Conservation (phyloP, 2,113 vertebrate species). For the Cololabis saira region DNA sequence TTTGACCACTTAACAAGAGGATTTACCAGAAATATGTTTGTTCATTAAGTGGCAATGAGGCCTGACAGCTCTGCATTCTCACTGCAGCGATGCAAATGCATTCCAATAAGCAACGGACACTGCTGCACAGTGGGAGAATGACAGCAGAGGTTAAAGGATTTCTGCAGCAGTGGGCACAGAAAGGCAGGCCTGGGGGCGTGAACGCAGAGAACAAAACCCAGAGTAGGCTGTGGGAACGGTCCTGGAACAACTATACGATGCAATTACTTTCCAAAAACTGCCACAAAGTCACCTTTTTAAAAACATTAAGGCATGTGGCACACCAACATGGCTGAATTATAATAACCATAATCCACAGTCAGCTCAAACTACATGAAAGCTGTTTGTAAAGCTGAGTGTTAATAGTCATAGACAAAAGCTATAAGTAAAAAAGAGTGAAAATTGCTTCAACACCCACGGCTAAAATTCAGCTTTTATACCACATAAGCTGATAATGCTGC, state of each 20-base stretch:
- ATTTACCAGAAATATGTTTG: conserved; percentile 72
- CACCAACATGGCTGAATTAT: conserved; percentile 1
- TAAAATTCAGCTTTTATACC: conserved; percentile 36
- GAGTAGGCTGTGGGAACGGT: conserved; percentile 42
- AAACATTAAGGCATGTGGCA: conserved; percentile 30
- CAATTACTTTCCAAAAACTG: conserved; percentile 47
- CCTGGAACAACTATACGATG: conserved; percentile 49
- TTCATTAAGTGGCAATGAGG: conserved; percentile 77
- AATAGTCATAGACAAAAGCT: conserved; percentile 10
- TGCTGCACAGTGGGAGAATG: conserved; percentile 53
- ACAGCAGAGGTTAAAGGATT: conserved; percentile 75
- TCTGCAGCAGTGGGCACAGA: conserved; percentile 59
- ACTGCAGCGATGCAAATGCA: conserved; percentile 51
- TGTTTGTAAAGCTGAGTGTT: conserved; percentile 26
- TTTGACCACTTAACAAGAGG: conserved; percentile 56
- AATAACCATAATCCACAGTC: conserved; percentile 29
- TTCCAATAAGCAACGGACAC: conserved; percentile 30
- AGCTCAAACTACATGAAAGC: conserved; percentile 34
- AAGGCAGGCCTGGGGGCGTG: conserved; percentile 39
- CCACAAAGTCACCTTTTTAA: conserved; percentile 65
- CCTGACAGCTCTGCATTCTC: conserved; percentile 65
- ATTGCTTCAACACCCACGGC: conserved; percentile 50
- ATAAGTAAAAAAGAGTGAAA: conserved; percentile 11
- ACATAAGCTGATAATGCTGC: conserved; percentile 58
- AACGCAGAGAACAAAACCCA: conserved; percentile 44